Evolutionary conservation across 2,888 invertebrate genomes (phyloP), one percentile per base, ranked within the genome.

Genomic region (Philonicus albiceps): DNA sequence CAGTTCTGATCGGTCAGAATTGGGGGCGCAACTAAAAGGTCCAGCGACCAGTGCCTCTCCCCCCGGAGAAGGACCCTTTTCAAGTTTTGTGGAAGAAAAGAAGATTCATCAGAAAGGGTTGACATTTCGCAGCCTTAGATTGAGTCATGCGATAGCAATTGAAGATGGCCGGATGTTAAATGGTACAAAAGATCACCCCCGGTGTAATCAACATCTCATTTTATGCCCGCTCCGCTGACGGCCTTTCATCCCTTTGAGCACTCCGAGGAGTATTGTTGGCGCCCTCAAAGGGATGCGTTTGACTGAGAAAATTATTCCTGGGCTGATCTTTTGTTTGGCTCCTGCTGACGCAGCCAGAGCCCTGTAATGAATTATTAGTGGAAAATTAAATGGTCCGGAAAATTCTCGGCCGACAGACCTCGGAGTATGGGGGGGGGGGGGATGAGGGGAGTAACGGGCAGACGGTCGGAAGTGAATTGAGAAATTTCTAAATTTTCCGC

Each of bases 291-390:
- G 87, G 27, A 84, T 22, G 75, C 34, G 49, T 85, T 86, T 86
- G 87, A 86, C 86, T 86, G 84, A 64, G 86, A 87, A n/a, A n/a
- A 83, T 86, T 86, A 87, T 87, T 87, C 76, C 86, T 74, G 81
- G 76, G 85, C 74, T 85, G 86, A 86, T 87, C 87, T 86, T 85
- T 87, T 87, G 86, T 87, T 85, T 85, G 85, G 78, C 72, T 55
- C 76, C 30, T 87, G 73, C 86, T 87, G 87, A 87, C 86, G 73
- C 49, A 86, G 86, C 85, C 74, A 5, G 86, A 85, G 85, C 43
- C 55, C 85, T 37, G 85, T 86, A 86, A 87, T 87, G 86, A 87
- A 87, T 86, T 87, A 86, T 87, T 87, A 86, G 81, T 80, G 75
- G 86, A 87, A 81, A 73, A 83, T 80, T 87, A 86, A 87, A 87